Evolutionary conservation across 2,888 invertebrate species (phyloP).

Genomic region (Microctonus brassicae): DNA sequence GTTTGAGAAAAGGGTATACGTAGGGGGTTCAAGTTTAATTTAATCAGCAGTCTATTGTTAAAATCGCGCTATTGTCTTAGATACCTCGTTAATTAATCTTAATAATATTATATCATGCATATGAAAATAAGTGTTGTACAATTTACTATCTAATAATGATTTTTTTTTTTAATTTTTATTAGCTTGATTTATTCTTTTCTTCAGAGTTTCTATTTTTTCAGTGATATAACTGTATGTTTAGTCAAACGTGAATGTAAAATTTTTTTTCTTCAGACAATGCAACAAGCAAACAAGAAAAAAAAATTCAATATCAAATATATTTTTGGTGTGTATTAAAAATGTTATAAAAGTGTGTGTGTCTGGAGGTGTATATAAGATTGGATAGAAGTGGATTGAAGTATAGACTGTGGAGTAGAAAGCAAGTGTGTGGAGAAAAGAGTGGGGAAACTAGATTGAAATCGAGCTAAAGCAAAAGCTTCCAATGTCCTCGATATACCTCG

Average conservation of each 20-base stretch:
- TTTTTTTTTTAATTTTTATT: not conserved
- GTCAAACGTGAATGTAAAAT: not conserved
- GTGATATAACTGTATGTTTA: not conserved
- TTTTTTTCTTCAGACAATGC: not conserved
- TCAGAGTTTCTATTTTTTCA: not conserved
- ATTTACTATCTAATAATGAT: not conserved
- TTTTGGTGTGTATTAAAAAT: not conserved
- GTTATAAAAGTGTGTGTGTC: not conserved
- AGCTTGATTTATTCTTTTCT: no score
- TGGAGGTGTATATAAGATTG: not conserved
- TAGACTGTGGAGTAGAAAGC: not conserved
- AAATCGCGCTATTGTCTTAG: not conserved
- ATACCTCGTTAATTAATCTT: not conserved
- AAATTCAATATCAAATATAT: not conserved
- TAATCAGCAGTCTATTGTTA: not conserved
- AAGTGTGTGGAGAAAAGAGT: not conserved
- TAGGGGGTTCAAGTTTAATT: not conserved
- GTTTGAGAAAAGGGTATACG: not conserved
- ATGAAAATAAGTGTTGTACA: no score
- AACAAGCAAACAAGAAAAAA: not conserved
- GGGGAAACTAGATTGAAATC: constrained; percentile 47
- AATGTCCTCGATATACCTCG: constrained; percentile 42
- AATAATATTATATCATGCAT: not conserved
- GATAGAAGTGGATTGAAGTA: not conserved
- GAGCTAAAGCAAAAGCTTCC: constrained; percentile 29